Conservation (phyloP, 2,797 vertebrate genomes). For the Dermochelys coriacea region DNA sequence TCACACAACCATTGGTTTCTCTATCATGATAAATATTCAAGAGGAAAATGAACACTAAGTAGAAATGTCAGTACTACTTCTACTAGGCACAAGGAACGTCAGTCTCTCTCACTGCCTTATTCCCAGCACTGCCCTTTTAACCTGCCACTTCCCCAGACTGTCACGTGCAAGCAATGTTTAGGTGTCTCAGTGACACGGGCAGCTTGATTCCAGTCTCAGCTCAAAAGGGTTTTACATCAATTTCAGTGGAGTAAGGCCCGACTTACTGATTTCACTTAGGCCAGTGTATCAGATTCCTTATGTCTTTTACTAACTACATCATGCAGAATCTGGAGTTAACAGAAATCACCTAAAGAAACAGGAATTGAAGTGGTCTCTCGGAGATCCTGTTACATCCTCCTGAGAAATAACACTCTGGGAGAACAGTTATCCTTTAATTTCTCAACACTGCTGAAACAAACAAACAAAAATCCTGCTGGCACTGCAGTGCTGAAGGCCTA, state of each 20-base stretch:
- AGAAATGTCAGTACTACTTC: background rate
- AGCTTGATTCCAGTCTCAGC: background rate
- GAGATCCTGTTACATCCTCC: fast-evolving
- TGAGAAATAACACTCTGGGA: background rate
- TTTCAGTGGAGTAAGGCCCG: background rate
- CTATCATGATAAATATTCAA: background rate
- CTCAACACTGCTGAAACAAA: background rate
- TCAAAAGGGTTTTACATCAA: background rate
- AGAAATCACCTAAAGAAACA: background rate
- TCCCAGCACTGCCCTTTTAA: background rate
- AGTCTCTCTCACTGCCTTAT: background rate
- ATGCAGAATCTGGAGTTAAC: fast-evolving
- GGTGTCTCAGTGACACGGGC: background rate
- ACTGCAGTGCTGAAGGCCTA: background rate
- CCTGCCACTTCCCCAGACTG: background rate
- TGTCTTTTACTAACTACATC: background rate
- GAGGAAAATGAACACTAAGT: background rate
- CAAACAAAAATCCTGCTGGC: background rate
- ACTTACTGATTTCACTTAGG: background rate
- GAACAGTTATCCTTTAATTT: background rate
- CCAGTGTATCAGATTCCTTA: background rate
- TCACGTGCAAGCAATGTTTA: fast-evolving
- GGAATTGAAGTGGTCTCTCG: background rate
- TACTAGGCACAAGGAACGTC: background rate
- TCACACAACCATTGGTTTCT: background rate